Evolutionary conservation across 2,113 vertebrate genomes (phyloP), one percentile per base, ranked within the genome.

Genomic region (Mellivora capensis): DNA sequence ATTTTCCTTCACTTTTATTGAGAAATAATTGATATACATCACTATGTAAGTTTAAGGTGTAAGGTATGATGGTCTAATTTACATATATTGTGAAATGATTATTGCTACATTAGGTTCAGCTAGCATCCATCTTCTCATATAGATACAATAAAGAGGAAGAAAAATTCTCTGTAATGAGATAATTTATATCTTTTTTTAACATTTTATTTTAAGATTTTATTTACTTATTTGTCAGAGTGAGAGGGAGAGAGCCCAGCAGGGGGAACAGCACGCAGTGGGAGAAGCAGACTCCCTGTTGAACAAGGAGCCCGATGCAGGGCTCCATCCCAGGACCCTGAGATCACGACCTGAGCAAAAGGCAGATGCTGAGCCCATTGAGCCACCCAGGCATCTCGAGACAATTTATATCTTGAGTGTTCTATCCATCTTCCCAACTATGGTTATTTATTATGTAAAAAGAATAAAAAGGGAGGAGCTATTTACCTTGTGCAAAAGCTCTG

Each of bases 401-500:
- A 52, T 79, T 57, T 94, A 25, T 77, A 37, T n/a, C 49, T 74
- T 83, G 47, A 91, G 7, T 72, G 3, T 71, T 88, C 52, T n/a
- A 5, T n/a, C 54, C 77, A 61, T 44, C 52, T 69, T 67, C 4
- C 61, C 29, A 93, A 20, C 31, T 12, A n/a, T 31, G 3, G 10
- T 4, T 27, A 52, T 49, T 4, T 27, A 52, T 49, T 61, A 25
- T 34, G 31, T 42, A 34, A 86, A 74, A 47, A 69, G 18, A 62
- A 79, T 27, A 31, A 15, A 31, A 31, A 27, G 1, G 2, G 12
- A 2, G 18, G 6, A 2, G 15, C n/a, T 18, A 0, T 44, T 49
- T 72, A 49, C 9, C 18, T 84, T 81, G 6, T 69, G 9, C 74
- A 52, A 69, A 77, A 96, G 47, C 59, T 86, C 37, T 61, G 44